These are phyloP conservation scores for Penaeus japonicus DNA, from an alignment of 1,140 invertebrate species.

Conservation along the genomic window DNA sequence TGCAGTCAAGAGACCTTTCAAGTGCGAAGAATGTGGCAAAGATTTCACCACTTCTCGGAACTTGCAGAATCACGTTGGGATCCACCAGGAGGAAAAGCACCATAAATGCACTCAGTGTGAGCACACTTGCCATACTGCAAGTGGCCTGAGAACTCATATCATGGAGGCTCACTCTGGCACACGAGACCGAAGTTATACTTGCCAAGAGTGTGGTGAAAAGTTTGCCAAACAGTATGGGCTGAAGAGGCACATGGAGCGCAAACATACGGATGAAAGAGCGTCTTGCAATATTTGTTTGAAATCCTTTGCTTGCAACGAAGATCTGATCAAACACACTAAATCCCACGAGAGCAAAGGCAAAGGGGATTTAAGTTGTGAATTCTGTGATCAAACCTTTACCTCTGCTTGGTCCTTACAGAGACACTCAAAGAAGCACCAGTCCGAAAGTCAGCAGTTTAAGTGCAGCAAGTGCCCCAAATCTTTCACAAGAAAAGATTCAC, in stretches of 20 bases:
- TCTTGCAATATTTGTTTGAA: slow-evolving; percentile 29
- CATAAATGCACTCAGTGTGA: slow-evolving; percentile 25
- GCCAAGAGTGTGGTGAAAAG: slow-evolving; percentile 22
- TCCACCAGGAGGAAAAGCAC: slow-evolving; percentile 23
- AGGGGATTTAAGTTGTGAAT: slow-evolving; percentile 8
- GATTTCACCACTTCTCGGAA: slow-evolving; percentile 25
- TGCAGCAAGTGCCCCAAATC: slow-evolving; percentile 21
- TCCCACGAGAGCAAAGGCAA: neutral
- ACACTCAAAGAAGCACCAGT: slow-evolving; percentile 27
- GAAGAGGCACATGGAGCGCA: slow-evolving; percentile 27
- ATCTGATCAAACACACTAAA: slow-evolving; percentile 21
- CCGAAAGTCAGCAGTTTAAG: slow-evolving; percentile 1
- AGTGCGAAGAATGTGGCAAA: slow-evolving; percentile 32
- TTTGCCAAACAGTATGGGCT: slow-evolving; percentile 41
- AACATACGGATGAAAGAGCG: neutral
- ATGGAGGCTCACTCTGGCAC: neutral
- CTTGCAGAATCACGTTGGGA: slow-evolving; percentile 13
- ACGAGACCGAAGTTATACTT: neutral
- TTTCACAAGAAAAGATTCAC: slow-evolving; percentile 38
- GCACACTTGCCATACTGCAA: slow-evolving; percentile 31
- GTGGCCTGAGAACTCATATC: slow-evolving; percentile 42
- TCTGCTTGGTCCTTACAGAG: slow-evolving; percentile 36
- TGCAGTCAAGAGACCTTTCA: slow-evolving; percentile 16
- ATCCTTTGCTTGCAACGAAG: slow-evolving; percentile 31
- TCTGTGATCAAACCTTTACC: slow-evolving; percentile 38